A percentile compares a stretch with the other conserved stretches of the same genome.
Conservation (phyloP, 2,888 invertebrate genomes). For the Imbricaverruca yamaguchii region DNA sequence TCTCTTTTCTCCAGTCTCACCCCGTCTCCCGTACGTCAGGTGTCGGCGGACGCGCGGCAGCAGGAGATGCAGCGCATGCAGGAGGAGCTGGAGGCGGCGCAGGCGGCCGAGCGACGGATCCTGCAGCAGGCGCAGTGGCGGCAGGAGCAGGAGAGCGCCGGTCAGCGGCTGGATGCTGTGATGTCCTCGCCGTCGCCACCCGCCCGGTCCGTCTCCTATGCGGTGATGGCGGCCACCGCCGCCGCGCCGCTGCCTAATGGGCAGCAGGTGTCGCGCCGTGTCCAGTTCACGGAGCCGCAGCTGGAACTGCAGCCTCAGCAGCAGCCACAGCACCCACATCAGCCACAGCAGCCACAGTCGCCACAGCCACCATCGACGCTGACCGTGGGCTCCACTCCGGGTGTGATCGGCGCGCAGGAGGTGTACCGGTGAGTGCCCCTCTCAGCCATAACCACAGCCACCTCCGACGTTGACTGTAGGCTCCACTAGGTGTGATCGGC, state of each 20-base stretch:
- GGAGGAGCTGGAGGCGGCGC: conserved; percentile 48
- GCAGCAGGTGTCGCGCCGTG: neutral
- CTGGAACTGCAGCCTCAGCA: too few species aligned
- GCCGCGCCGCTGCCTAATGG: neutral
- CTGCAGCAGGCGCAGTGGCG: conserved; percentile 44
- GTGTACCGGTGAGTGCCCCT: conserved; percentile 68
- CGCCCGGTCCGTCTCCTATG: neutral
- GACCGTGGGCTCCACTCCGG: conserved; percentile 65
- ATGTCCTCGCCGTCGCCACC: conserved; percentile 7
- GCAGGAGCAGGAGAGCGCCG: conserved; percentile 24
- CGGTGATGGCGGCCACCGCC: conserved; percentile 3
- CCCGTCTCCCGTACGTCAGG: too few species aligned
- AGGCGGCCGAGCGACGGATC: conserved; percentile 44
- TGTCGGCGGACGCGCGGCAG: conserved; percentile 36
- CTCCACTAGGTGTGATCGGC: conserved; percentile 87
- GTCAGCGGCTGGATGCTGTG: conserved; percentile 7
- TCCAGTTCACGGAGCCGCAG: conserved; percentile 1
- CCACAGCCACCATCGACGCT: neutral
- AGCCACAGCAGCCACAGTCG: neutral
- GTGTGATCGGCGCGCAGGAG: conserved; percentile 96
- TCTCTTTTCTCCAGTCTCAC: too few species aligned
- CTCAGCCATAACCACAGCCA: too few species aligned
- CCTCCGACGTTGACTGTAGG: conserved; percentile 39
- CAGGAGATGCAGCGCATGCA: conserved; percentile 52
- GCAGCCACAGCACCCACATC: too few species aligned